These are phyloP conservation scores for Dendrocopos noguchii DNA, from an alignment of 2,113 vertebrate genomes.

Conservation along the genomic window DNA sequence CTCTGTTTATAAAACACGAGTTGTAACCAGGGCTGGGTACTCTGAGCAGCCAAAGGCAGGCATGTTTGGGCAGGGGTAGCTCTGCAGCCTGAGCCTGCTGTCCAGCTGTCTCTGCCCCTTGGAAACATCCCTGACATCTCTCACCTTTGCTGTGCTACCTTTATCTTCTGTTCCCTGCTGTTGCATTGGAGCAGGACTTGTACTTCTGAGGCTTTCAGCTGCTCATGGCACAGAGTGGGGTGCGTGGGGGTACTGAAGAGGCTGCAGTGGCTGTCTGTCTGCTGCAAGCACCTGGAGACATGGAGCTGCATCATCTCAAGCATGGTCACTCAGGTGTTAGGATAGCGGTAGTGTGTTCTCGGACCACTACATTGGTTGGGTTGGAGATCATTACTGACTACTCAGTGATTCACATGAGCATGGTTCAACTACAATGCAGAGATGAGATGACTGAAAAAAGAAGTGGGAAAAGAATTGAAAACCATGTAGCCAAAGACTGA, in stretches of 20 bases:
- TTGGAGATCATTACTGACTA: fast-evolving
- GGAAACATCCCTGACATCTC: too few relatives aligned
- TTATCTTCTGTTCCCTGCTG: background rate
- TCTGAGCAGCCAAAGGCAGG: background rate
- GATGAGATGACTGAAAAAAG: background rate
- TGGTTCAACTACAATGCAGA: fast-evolving
- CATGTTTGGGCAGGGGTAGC: fast-evolving
- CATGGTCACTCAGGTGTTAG: fast-evolving
- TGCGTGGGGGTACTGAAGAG: fast-evolving
- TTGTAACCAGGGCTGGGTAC: background rate
- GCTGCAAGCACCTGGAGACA: background rate
- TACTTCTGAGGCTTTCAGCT: too few relatives aligned
- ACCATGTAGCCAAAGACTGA: background rate
- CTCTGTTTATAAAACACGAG: background rate
- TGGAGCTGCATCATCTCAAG: fast-evolving
- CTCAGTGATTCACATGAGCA: fast-evolving
- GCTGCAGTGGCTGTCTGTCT: fast-evolving
- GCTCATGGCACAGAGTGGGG: fast-evolving
- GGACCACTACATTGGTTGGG: background rate
- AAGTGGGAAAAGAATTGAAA: background rate
- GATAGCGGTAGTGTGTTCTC: fast-evolving
- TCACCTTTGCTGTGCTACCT: fast-evolving
- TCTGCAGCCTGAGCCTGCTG: background rate
- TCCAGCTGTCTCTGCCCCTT: background rate
- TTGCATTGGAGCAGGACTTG: background rate